Evolutionary conservation across 2,797 vertebrate genomes (phyloP).

Genomic region (Sebastes minor): DNA sequence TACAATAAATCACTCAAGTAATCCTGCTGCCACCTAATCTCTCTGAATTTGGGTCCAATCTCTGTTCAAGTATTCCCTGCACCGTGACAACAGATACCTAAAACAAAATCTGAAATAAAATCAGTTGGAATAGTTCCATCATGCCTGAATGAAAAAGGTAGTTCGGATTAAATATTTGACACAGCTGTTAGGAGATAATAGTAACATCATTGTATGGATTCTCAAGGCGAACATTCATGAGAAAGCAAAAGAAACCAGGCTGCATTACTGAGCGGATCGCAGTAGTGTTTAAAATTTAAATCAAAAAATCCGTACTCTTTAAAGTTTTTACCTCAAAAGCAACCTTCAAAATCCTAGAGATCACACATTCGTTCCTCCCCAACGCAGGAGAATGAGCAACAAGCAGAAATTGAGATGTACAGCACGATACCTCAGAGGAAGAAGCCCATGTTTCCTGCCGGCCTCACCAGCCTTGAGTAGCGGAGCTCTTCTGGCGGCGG

Average conservation of each 20-base stretch:
- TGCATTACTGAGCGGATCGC: not conserved
- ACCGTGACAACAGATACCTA: not conserved
- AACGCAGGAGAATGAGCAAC: not conserved
- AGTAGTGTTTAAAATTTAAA: not conserved
- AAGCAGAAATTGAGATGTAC: constrained; percentile 27
- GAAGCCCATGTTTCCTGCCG: constrained; percentile 16
- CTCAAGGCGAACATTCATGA: not conserved
- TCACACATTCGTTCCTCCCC: not conserved
- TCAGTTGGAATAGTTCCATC: not conserved
- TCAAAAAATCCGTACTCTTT: not conserved
- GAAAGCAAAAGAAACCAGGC: not conserved
- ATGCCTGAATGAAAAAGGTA: not conserved
- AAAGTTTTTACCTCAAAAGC: constrained; percentile 20
- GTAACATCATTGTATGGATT: not conserved
- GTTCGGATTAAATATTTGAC: not conserved
- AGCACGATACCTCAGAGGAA: constrained; percentile 46
- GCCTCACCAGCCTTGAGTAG: constrained; percentile 13
- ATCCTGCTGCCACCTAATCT: no score
- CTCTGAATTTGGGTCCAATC: rapidly evolving
- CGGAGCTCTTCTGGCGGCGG: constrained; percentile 17
- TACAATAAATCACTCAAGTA: no score
- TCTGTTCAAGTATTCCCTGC: no score
- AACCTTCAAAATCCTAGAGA: not conserved
- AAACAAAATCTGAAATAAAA: not conserved
- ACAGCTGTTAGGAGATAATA: not conserved